Conservation (phyloP, 1,140 invertebrate species). For the Lysiphlebus fabarum region DNA sequence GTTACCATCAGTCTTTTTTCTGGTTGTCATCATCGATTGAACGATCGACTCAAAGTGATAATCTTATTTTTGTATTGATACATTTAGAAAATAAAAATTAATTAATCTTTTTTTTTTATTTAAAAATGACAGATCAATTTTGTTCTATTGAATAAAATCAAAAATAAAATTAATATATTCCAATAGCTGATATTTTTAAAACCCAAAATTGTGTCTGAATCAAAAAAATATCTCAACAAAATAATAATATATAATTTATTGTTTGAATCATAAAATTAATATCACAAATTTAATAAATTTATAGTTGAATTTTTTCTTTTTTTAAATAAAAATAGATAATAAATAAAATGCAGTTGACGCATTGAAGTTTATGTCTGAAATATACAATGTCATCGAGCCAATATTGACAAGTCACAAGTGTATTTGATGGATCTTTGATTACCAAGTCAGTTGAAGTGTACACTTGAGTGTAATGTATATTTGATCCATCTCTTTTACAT, state of each 20-base stretch:
- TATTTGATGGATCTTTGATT: conserved; percentile 14
- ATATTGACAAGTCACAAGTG: conserved; percentile 17
- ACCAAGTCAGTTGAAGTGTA: not conserved
- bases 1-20: conserved; percentile 25
- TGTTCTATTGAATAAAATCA: too few species aligned
- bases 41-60: conserved; percentile 32
- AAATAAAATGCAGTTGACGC: not conserved
- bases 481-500: too few species aligned
- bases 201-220: not conserved
- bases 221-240: too few species aligned
- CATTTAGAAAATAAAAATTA: conserved; percentile 2
- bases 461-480: too few species aligned
- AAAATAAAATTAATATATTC: too few species aligned
- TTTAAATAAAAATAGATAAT: not conserved
- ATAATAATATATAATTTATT: too few species aligned
- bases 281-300: too few species aligned
- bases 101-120: too few species aligned
- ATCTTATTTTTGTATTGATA: conserved; percentile 22
- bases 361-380: not conserved
- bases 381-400: conserved; percentile 12
- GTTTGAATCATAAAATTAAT: too few species aligned
- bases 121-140: too few species aligned
- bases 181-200: too few species aligned
- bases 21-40: conserved; percentile 19
- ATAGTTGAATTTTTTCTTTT: not conserved